Conservation (phyloP, 2,888 invertebrate genomes). For the Nephrotoma guestfalica region DNA sequence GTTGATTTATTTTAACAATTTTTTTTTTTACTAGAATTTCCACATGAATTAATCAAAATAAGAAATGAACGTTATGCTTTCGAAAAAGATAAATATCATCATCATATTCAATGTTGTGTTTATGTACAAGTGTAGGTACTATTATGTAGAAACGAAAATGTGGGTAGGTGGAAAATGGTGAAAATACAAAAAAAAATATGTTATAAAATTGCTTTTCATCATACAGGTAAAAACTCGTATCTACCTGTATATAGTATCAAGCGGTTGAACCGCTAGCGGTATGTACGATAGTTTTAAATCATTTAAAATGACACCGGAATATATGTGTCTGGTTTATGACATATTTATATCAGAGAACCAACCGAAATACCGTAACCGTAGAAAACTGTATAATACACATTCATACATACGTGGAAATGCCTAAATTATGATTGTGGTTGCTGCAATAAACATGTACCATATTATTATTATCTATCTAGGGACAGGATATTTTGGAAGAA, state of each 20-base stretch:
- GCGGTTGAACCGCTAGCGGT: neutral
- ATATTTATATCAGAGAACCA: neutral
- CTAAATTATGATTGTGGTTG: neutral
- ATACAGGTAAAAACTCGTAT: neutral
- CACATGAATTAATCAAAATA: neutral
- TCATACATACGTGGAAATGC: neutral
- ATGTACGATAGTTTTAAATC: neutral
- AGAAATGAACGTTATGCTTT: neutral
- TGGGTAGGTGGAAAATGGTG: neutral
- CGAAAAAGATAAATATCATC: neutral
- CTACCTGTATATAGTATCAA: neutral
- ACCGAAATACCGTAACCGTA: neutral
- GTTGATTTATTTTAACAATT: neutral
- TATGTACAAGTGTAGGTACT: no score
- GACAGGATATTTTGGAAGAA: neutral
- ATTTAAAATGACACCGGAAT: neutral
- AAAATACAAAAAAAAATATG: neutral
- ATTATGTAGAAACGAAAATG: no score
- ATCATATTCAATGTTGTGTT: neutral
- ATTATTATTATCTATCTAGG: neutral
- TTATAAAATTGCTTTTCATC: neutral
- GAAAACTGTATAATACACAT: neutral
- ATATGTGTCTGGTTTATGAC: neutral
- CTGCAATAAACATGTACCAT: neutral
- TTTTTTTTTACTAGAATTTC: neutral